Evolutionary conservation across 1,140 invertebrate genomes (phyloP), one percentile per base, ranked within the genome.

Genomic region (Stegodyphus mimosarum): DNA sequence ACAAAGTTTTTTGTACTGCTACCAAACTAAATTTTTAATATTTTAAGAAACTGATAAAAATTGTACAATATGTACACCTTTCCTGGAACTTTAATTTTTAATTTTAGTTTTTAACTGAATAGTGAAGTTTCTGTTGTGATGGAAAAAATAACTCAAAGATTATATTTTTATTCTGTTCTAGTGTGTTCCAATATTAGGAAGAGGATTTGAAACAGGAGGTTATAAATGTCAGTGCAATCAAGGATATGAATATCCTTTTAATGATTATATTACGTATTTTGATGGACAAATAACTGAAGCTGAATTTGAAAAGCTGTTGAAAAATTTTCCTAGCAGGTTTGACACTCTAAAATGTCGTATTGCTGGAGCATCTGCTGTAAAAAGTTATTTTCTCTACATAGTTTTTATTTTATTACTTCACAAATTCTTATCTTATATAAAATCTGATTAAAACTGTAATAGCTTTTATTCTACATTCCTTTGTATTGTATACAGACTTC

Each of bases 171-270:
- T 77, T 81, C 6, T 66, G 52, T 81, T 76, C 74, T 6, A 98
- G 96, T 99, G 98, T 90, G 95, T 98, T 33, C 96, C 97, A 13
- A 95, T 99, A 86, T 93, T 95, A 88, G 97, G 97, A 15, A 93
- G 96, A 90, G 95, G 96, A 70, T 98, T 96, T 90, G 94, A 97
- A 87, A 94, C 94, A 13, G 97, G 97, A 74, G 96, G 96, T n/a
- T 99, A 99, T 91, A 99, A 99, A 91, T 99, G 98, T 91, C 97
- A 99, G 90, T 99, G 98, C 89, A 94, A 96, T 76, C 97, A 99
- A 92, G 98, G 97, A 49, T 99, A 94, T 89, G 98, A 99, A 90
- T 99, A 99, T 92, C 97, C 97, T 0, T 99, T 97, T 90, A 97
- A 98, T 91, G 97, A 97, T 91, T 91, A 93, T 6, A 97, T 95